phyloP scores from a whole-genome alignment of 2,797 vertebrate species.

The Natrix natrix region DNA sequence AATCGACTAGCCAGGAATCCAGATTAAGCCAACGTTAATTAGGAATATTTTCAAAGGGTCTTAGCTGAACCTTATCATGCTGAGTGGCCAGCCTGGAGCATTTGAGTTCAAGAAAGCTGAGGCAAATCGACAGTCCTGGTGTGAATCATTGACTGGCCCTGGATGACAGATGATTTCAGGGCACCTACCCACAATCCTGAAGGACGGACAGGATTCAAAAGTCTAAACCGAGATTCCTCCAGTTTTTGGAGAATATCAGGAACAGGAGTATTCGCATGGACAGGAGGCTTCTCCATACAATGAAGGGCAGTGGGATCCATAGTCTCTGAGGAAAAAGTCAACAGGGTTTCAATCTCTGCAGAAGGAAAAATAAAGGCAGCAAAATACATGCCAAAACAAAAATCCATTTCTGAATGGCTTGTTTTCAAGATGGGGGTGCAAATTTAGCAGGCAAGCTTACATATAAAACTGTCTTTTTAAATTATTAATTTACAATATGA shows the following conservation, averaged over 20 bases:
- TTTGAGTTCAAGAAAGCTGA: neutral
- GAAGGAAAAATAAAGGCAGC: neutral
- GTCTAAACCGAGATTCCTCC: conserved; percentile 1
- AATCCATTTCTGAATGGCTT: neutral
- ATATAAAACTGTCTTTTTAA: neutral
- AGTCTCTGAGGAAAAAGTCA: neutral
- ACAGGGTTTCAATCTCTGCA: neutral
- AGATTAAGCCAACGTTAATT: neutral
- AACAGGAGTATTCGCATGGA: neutral
- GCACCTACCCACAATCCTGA: neutral
- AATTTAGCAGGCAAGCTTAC: neutral
- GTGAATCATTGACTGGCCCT: neutral
- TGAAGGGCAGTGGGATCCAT: neutral
- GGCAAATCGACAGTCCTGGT: too few species aligned
- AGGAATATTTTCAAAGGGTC: neutral
- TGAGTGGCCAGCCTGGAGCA: too few species aligned
- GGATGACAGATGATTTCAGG: neutral
- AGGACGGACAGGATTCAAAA: neutral
- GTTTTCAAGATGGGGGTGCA: neutral
- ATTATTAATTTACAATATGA: neutral
- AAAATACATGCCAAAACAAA: neutral
- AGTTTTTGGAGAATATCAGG: neutral
- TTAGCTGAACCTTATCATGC: neutral
- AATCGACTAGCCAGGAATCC: neutral
- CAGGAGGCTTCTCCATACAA: neutral